Percentiles rank a stretch among this genome's conserved stretches.
phyloP scores from a whole-genome alignment of 2,888 invertebrate genomes.

The Nebria brevicollis region DNA sequence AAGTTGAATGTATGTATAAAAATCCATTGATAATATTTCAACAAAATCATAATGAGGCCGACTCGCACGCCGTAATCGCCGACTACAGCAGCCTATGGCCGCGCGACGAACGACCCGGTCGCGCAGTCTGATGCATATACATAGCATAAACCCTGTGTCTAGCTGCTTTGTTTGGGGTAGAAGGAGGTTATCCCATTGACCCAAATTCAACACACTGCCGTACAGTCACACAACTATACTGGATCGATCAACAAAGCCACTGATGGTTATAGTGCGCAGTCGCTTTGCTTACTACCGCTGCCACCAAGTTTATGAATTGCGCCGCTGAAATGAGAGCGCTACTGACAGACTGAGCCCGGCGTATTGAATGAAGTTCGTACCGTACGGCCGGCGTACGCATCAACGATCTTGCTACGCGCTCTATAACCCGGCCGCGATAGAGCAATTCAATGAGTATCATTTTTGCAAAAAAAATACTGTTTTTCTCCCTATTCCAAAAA shows the following conservation, averaged over 20 bases:
- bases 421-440: not conserved
- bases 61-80: not conserved
- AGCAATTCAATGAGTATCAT: not conserved
- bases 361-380: not conserved
- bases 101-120: not conserved
- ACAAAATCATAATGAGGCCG: not conserved
- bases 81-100: not conserved
- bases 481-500: not conserved
- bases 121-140: not conserved
- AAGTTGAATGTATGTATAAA: not conserved
- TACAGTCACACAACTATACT: not conserved
- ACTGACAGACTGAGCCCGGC: not conserved
- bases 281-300: not conserved
- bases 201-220: not conserved
- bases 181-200: not conserved
- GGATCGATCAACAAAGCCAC: not conserved
- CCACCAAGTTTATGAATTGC: constrained; percentile 1
- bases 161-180: not conserved
- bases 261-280: not conserved
- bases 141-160: not conserved
- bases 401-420: not conserved
- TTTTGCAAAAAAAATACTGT: not conserved
- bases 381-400: not conserved
- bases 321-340: not conserved
- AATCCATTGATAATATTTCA: not conserved